Conservation (phyloP, 2,113 vertebrate genomes). For the Copsychus sechellarum region DNA sequence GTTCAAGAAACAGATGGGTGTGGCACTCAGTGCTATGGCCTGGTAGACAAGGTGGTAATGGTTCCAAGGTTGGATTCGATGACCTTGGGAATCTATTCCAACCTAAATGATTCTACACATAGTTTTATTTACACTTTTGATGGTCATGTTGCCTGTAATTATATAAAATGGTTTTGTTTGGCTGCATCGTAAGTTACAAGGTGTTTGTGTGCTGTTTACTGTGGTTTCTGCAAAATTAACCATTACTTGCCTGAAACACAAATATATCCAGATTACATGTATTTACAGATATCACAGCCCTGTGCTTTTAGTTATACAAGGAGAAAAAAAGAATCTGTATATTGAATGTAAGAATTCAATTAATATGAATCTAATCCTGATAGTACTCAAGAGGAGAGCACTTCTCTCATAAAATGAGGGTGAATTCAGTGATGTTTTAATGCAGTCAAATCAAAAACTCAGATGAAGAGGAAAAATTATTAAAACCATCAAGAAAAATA, state of each 20-base stretch:
- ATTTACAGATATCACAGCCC: neutral
- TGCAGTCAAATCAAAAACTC: neutral
- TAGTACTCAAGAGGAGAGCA: neutral
- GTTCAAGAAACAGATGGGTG: neutral
- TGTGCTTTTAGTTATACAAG: neutral
- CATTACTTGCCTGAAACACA: neutral
- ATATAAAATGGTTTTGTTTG: neutral
- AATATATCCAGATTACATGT: neutral
- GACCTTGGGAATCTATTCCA: neutral
- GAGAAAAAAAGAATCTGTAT: neutral
- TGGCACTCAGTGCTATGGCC: neutral
- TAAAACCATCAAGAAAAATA: neutral
- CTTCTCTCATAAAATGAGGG: neutral
- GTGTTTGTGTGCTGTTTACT: neutral
- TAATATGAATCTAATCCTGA: neutral
- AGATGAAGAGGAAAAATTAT: neutral
- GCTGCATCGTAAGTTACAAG: neutral
- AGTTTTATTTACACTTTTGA: neutral
- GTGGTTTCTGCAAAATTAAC: neutral
- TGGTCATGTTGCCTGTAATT: neutral
- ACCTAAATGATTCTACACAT: neutral
- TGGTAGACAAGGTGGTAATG: neutral
- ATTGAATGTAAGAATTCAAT: neutral
- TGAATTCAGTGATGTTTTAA: neutral
- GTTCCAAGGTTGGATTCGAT: neutral